Percentiles rank a stretch among this genome's conserved stretches.
Evolutionary conservation across 2,888 invertebrate genomes (phyloP).

Genomic region (Eulithis testata): DNA sequence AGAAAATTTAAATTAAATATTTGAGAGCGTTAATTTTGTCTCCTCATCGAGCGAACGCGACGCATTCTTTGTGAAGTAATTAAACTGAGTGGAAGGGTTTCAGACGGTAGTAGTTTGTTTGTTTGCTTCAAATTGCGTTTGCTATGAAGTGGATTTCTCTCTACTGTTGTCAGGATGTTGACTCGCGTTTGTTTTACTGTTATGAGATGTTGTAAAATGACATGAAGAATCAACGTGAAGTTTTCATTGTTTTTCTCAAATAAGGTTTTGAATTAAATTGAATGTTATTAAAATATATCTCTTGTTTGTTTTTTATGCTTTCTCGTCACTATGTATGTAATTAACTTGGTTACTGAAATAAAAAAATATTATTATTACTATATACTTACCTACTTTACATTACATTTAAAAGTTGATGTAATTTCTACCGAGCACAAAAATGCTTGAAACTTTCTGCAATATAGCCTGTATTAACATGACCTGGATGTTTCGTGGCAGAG

Average conservation of each 20-base stretch:
- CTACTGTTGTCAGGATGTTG: constrained; percentile 62
- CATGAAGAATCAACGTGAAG: constrained; percentile 1
- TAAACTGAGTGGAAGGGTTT: constrained; percentile 84
- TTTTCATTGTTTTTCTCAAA: not conserved
- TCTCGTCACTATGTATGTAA: too few relatives aligned
- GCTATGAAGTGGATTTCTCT: constrained; percentile 77
- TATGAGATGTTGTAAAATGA: constrained; percentile 29
- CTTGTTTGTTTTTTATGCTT: too few relatives aligned
- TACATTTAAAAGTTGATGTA: not conserved
- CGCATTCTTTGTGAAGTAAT: constrained; percentile 85
- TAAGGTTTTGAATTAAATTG: not conserved
- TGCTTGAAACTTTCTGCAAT: constrained; percentile 5
- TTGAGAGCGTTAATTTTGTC: constrained; percentile 84
- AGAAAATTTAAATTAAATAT: constrained; percentile 84
- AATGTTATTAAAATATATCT: too few relatives aligned
- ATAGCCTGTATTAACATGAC: constrained; percentile 13
- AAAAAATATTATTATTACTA: too few relatives aligned
- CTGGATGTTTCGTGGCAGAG: constrained; percentile 17
- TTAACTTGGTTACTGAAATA: too few relatives aligned
- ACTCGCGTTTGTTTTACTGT: constrained; percentile 42
- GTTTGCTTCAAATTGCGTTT: constrained; percentile 82
- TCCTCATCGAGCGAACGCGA: constrained; percentile 83
- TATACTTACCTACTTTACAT: too few relatives aligned
- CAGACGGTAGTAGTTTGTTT: constrained; percentile 82
- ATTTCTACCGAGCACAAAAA: constrained; percentile 14